Evolutionary conservation across 2,113 vertebrate genomes (phyloP).

Genomic region (mouse (Mus musculus)): DNA sequence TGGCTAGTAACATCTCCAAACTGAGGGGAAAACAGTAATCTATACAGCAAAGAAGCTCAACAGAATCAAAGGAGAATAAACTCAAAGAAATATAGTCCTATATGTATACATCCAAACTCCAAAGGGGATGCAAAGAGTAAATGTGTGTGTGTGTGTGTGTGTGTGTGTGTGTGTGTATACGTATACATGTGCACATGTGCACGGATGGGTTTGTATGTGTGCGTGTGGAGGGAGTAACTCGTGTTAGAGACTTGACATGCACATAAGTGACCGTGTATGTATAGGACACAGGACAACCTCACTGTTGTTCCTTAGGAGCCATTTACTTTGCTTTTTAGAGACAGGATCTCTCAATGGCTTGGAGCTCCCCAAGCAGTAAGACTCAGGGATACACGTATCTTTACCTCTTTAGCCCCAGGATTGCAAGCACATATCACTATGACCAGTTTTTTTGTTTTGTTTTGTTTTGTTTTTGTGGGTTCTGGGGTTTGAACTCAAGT

Average conservation of each 20-base stretch:
- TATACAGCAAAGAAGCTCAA: conserved; percentile 23
- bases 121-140: conserved; percentile 18
- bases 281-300: not conserved
- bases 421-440: not conserved
- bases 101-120: conserved; percentile 27
- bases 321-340: not conserved
- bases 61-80: conserved; percentile 18
- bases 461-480: not conserved
- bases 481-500: not conserved
- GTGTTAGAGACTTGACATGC: not conserved
- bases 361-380: not conserved
- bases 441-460: not conserved
- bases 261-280: not conserved
- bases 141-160: not conserved
- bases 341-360: not conserved
- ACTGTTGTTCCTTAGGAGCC: not conserved
- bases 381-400: not conserved
- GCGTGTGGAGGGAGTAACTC: no score
- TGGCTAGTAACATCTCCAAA: not conserved
- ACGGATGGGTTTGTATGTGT: not conserved
- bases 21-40: conserved; percentile 25
- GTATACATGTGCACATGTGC: no score
- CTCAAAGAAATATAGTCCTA: not conserved
- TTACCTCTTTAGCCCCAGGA: not conserved
- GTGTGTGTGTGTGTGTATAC: not conserved